Evolutionary conservation across 2,113 vertebrate genomes (phyloP), one percentile per base, ranked within the genome.

Genomic region (Thermophis baileyi): DNA sequence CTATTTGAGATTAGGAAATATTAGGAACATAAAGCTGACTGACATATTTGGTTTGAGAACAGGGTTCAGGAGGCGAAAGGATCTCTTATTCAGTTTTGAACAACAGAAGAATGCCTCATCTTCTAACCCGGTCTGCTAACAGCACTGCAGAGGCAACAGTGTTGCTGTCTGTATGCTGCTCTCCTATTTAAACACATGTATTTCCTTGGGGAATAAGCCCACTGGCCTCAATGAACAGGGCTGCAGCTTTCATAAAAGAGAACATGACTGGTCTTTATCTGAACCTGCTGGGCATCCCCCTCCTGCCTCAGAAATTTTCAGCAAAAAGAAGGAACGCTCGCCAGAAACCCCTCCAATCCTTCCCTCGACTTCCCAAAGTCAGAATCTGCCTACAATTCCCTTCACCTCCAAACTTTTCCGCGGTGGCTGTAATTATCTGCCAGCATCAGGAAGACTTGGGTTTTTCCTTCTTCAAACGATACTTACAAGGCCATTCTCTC

Each of bases 401-500:
- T 94, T 95, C 91, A 27, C 88, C 88, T 91, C 92, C 92, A 87
- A 90, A 96, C 95, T 96, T 55, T 57, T 74, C 90, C 40, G 93
- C 53, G 81, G 88, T 93, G 91, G 90, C 92, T 94, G 60, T 93
- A 89, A 92, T 92, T 93, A 89, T 96, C 91, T 63, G 44, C 54
- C 89, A 96, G 94, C 90, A 92, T 93, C 93, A 88, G 89, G 89
- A 94, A 96, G 89, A 12, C 94, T 97, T 94, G 94, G 93, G 96
- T 95, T 53, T 92, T 94, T 94, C 90, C 90, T 94, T 95, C 93
- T 95, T 97, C 93, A 94, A 96, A 93, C 94, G 81, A 97, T 93
- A 95, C 95, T 96, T 93, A 96, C 97, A 96, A 97, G 97, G 96
- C 96, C 89, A 92, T 93, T 96, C 94, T 95, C 74, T 95, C 74